These are phyloP conservation scores for Diaprepes abbreviatus DNA, from an alignment of 2,888 invertebrate genomes.

Conservation along the genomic window DNA sequence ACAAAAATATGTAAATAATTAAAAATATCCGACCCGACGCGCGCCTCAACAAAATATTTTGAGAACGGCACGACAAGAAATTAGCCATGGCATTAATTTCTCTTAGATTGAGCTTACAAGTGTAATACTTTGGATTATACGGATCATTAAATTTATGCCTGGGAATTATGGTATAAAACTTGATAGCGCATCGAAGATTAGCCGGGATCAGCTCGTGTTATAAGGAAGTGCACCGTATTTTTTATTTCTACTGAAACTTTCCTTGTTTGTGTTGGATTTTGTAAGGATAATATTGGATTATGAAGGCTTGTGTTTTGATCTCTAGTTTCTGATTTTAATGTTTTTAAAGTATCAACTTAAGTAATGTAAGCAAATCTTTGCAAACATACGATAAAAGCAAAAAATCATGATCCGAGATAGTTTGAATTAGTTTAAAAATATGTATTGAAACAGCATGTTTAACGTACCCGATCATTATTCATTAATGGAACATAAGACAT, in stretches of 20 bases:
- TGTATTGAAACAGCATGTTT: too few species aligned
- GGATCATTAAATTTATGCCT: constrained; percentile 70
- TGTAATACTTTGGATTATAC: constrained; percentile 68
- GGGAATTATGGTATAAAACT: constrained; percentile 69
- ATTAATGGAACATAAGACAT: too few species aligned
- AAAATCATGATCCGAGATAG: too few species aligned
- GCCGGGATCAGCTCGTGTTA: constrained; percentile 65
- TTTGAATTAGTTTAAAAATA: not conserved
- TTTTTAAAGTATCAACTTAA: constrained; percentile 1
- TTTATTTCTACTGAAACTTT: constrained; percentile 50
- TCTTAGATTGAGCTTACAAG: constrained; percentile 67
- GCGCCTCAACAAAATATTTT: constrained; percentile 31
- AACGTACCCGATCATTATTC: too few species aligned
- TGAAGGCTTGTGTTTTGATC: constrained; percentile 22
- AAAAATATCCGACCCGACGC: constrained; percentile 12
- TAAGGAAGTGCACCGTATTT: constrained; percentile 63
- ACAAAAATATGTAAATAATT: not conserved
- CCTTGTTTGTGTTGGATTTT: constrained; percentile 37
- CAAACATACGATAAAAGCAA: constrained; percentile 3
- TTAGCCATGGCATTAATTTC: constrained; percentile 65
- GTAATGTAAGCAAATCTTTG: not conserved
- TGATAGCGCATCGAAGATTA: constrained; percentile 70
- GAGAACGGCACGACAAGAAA: constrained; percentile 59
- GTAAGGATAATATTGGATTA: constrained; percentile 30
- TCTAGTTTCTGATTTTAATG: constrained; percentile 17